Evolutionary conservation across 2,113 vertebrate genomes (phyloP).

Genomic region (Salvelinus namaycush): DNA sequence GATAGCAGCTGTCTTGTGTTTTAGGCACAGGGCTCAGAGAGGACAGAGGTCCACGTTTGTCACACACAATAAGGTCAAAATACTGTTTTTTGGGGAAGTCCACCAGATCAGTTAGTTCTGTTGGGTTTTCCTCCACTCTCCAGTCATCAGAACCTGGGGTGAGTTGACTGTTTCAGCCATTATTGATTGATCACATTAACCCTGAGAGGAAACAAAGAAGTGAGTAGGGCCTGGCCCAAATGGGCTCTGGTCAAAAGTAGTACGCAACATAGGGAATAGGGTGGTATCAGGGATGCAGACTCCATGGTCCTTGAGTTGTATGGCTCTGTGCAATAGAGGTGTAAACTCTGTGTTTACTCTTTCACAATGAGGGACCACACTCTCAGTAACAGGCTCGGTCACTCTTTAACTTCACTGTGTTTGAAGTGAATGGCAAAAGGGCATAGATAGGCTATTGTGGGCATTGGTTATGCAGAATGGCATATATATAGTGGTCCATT

Average conservation of each 20-base stretch:
- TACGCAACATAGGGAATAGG: neutral
- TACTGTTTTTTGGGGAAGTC: no score
- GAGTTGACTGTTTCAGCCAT: neutral
- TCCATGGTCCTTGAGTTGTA: neutral
- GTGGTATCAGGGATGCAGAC: neutral
- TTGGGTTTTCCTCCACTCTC: no score
- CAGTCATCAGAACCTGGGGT: neutral
- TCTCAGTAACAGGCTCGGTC: neutral
- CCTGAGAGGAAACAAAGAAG: no score
- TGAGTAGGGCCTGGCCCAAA: no score
- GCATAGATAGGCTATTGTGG: no score
- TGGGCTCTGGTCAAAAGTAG: no score
- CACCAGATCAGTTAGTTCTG: no score
- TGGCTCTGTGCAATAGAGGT: neutral
- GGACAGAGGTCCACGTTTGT: neutral
- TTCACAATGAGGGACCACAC: neutral
- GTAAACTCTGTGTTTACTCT: neutral
- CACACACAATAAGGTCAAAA: neutral
- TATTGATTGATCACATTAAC: neutral
- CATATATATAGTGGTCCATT: no score
- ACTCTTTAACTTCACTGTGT: neutral
- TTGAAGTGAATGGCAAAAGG: neutral
- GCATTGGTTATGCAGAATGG: no score
- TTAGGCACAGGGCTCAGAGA: no score
- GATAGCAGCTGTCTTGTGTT: no score